Evolutionary conservation across 2,797 vertebrate genomes (phyloP).

Genomic region (Sciurus vulgaris): DNA sequence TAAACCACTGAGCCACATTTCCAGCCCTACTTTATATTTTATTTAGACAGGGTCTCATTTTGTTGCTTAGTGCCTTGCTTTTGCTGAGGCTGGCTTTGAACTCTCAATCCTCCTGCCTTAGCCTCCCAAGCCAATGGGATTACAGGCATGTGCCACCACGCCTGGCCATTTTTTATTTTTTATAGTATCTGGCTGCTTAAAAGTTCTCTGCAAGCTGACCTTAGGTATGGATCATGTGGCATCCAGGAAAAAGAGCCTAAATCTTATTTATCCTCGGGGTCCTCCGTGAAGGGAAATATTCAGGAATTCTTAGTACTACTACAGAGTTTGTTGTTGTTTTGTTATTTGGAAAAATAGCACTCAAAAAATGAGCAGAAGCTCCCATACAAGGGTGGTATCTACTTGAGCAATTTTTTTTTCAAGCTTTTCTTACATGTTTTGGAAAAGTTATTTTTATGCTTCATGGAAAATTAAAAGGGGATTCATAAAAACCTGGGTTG

Average conservation of each 20-base stretch:
- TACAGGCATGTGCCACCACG: too few species aligned
- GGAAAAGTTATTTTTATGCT: not conserved
- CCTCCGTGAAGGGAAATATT: not conserved
- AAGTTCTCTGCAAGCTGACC: not conserved
- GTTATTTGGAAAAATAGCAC: not conserved
- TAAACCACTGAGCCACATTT: too few species aligned
- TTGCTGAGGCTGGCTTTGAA: too few species aligned
- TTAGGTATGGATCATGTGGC: not conserved
- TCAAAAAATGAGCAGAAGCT: not conserved
- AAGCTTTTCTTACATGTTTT: constrained; percentile 4
- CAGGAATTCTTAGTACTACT: not conserved
- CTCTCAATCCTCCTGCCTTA: too few species aligned
- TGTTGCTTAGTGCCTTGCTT: too few species aligned
- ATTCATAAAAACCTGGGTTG: not conserved
- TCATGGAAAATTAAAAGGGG: constrained; percentile 30
- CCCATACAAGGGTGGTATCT: not conserved
- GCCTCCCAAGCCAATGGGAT: too few species aligned
- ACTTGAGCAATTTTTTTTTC: constrained; percentile 17
- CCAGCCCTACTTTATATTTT: too few species aligned
- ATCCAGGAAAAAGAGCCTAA: not conserved
- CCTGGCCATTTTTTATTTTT: not conserved
- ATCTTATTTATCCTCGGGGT: not conserved
- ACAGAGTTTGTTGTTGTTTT: not conserved
- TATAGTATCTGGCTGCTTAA: not conserved
- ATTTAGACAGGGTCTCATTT: too few species aligned